Evolutionary conservation across 2,888 invertebrate genomes (phyloP), one percentile per base, ranked within the genome.

Genomic region (Agrypnus murinus): DNA sequence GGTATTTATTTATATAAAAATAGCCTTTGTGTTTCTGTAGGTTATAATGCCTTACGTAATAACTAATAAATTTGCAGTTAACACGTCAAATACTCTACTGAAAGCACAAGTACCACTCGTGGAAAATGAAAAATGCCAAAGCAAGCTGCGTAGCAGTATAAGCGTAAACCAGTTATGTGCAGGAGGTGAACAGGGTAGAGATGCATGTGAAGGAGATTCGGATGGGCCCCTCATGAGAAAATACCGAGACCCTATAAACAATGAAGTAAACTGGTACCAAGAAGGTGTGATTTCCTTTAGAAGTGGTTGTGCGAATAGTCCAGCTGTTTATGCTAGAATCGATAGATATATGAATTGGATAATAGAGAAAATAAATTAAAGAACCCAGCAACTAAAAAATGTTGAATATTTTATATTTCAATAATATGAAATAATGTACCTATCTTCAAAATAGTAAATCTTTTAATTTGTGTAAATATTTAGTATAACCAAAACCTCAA

Each of bases 241-340:
- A 0, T 46, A 14, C 7, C 84, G 85, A 65, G 67, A 69, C 8
- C 73, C 80, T 1, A 76, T 34, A 77, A 79, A 75, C 45, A 84
- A 86, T 57, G 71, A 64, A 15, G 17, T 43, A 17, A 75, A 80
- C 12, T 87, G 85, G 82, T 84, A 82, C 7, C 77, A 85, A 3
- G 83, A 85, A 0, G 90, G 89, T 0, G 80, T 90, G 0, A 89
- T 89, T 0, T 89, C 89, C 0, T 89, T 87, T 73, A 90, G 79
- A 57, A 84, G 43, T 7, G 6, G 14, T 15, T 43, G 43, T 43
- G 43, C 14, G 15, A 15, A 15, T 1, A 1, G 7, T 5, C 43
- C 15, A 12, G 15, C 15, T 12, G 43, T 43, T 12, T 43, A 43
- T 4, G 14, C 43, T 14, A 14, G 43, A 15, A 14, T 43, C 7